Conservation (phyloP, 2,888 invertebrate genomes). For the Bombylius major region DNA sequence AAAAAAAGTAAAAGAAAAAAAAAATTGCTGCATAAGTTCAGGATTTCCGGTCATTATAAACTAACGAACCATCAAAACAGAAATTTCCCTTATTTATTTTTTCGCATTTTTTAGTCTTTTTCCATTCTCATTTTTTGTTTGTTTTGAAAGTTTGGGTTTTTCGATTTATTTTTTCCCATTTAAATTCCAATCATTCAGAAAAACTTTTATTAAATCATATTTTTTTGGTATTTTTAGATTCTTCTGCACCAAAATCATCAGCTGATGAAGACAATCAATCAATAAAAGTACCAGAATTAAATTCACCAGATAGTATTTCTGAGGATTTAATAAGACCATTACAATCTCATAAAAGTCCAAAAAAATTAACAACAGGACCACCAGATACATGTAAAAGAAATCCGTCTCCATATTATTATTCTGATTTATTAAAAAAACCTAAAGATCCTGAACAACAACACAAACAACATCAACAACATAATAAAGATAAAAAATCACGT, state of each 20-base stretch:
- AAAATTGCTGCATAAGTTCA: no score
- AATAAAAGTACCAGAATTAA: constrained; percentile 42
- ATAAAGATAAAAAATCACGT: constrained; percentile 26
- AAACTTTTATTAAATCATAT: no score
- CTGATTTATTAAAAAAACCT: constrained; percentile 54
- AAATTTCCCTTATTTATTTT: no score
- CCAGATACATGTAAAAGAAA: constrained; percentile 44
- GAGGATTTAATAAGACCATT: constrained; percentile 39
- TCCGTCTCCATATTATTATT: constrained; percentile 74
- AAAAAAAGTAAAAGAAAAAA: no score
- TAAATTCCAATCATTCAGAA: no score
- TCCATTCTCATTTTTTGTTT: no score
- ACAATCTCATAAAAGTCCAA: constrained; percentile 34
- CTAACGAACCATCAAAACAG: no score
- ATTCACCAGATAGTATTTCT: constrained; percentile 57
- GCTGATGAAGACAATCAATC: constrained; percentile 46
- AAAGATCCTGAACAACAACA: constrained; percentile 15
- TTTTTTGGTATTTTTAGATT: constrained; percentile 25
- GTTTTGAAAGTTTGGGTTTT: no score
- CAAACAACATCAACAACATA: constrained; percentile 4
- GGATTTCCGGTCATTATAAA: no score
- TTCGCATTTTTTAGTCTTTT: no score
- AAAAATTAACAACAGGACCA: constrained; percentile 22
- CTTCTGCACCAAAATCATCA: constrained; percentile 41
- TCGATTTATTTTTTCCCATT: no score